These are phyloP conservation scores for Ptychobarbus kaznakovi DNA, from an alignment of 2,797 vertebrate genomes.

Conservation along the genomic window DNA sequence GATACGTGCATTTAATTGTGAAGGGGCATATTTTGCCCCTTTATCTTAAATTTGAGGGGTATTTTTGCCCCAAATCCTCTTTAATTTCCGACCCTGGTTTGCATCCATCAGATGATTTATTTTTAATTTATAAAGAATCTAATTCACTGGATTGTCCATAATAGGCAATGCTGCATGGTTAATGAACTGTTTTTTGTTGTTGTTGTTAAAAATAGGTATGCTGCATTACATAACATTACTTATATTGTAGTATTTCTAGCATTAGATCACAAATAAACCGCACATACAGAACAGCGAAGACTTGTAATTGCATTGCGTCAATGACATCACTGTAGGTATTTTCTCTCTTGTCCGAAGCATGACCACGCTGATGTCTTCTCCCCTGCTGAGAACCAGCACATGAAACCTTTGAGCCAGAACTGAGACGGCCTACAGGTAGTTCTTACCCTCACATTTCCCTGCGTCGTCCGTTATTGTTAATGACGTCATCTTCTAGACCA, in stretches of 20 bases:
- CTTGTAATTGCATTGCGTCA: not conserved
- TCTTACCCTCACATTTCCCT: not conserved
- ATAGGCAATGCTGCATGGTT: not conserved
- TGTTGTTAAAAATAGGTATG: not conserved
- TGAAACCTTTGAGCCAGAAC: not conserved
- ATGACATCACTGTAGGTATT: not conserved
- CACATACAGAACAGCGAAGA: not conserved
- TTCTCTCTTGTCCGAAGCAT: not conserved
- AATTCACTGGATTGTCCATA: not conserved
- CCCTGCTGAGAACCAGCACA: not conserved
- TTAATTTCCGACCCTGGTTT: not conserved
- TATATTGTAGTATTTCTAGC: not conserved
- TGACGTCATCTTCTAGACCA: conserved; percentile 2
- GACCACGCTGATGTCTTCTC: not conserved
- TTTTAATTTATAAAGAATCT: not conserved
- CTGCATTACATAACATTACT: not conserved
- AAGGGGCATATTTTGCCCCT: not conserved
- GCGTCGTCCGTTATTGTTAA: not conserved
- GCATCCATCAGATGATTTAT: not conserved
- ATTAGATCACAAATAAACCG: not conserved
- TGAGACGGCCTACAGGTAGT: conserved; percentile 16
- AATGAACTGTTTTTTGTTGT: not conserved
- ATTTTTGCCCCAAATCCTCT: not conserved
- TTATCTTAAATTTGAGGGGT: not conserved
- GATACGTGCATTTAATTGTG: not conserved